These are phyloP conservation scores for Triplophysa rosa DNA, from an alignment of 2,113 vertebrate genomes.

Conservation along the genomic window DNA sequence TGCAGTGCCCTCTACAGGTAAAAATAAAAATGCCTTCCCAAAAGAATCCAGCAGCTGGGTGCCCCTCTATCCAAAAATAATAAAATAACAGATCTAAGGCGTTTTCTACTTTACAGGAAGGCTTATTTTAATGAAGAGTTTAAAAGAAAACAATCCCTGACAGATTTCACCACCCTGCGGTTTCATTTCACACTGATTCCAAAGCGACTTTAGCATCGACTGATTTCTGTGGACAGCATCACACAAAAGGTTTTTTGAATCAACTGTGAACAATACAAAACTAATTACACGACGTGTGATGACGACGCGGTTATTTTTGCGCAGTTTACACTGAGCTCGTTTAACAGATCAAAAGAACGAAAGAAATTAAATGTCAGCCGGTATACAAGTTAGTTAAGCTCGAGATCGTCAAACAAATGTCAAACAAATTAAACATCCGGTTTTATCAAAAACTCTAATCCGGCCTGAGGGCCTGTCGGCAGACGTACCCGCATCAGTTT, in stretches of 20 bases:
- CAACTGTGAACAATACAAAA: slow-evolving; percentile 20
- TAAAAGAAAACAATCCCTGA: slow-evolving; percentile 24
- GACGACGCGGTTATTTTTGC: neutral
- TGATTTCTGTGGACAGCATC: too few species aligned
- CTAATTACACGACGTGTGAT: slow-evolving; percentile 4
- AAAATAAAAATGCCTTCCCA: neutral
- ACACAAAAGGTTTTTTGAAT: slow-evolving; percentile 33
- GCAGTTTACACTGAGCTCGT: neutral
- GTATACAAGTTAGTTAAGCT: slow-evolving; percentile 25
- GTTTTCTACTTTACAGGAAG: slow-evolving; percentile 19
- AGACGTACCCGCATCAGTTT: neutral
- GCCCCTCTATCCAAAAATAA: slow-evolving; percentile 15
- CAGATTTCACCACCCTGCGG: slow-evolving; percentile 16
- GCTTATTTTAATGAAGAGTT: slow-evolving; percentile 33
- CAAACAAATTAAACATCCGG: slow-evolving; percentile 26
- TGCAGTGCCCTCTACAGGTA: slow-evolving; percentile 26
- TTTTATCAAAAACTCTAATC: slow-evolving; percentile 33
- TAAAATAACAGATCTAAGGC: slow-evolving; percentile 8
- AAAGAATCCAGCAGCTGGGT: neutral
- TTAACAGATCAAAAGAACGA: slow-evolving; percentile 18
- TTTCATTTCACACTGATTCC: slow-evolving; percentile 31
- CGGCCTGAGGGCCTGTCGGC: slow-evolving; percentile 15
- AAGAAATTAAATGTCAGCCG: neutral
- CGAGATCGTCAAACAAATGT: slow-evolving; percentile 20
- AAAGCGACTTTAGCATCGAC: neutral